A percentile compares a stretch with the other conserved stretches of the same genome.
These are phyloP conservation scores for Drosophila lini DNA, from an alignment of 1,140 invertebrate species.

Conservation along the genomic window DNA sequence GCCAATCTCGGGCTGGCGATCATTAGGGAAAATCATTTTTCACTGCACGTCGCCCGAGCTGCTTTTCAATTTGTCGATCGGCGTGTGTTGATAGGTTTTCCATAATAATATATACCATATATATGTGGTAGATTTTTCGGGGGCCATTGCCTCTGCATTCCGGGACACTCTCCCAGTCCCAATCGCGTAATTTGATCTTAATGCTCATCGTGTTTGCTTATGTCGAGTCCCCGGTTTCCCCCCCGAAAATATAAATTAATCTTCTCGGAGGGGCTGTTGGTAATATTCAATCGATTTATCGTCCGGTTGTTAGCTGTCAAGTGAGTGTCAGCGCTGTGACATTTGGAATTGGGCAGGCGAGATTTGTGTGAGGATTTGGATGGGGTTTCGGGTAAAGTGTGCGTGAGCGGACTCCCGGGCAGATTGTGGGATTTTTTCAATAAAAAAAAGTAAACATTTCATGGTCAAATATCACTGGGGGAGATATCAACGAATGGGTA, in stretches of 20 bases:
- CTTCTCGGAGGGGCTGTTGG: slow-evolving; percentile 45
- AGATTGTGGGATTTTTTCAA: slow-evolving; percentile 29
- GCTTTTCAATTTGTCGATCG: slow-evolving; percentile 69
- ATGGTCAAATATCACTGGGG: slow-evolving; percentile 19
- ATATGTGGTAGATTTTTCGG: slow-evolving; percentile 32
- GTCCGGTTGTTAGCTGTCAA: slow-evolving; percentile 77
- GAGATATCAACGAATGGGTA: background rate
- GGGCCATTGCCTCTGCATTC: slow-evolving; percentile 70
- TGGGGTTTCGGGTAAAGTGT: slow-evolving; percentile 1
- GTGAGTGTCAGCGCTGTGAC: slow-evolving; percentile 73
- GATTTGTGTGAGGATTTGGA: slow-evolving; percentile 43
- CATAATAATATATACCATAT: slow-evolving; percentile 1
- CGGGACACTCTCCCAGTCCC: slow-evolving; percentile 27
- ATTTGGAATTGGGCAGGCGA: slow-evolving; percentile 75
- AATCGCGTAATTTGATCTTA: slow-evolving; percentile 78
- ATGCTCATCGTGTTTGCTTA: slow-evolving; percentile 76
- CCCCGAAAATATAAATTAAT: slow-evolving; percentile 61
- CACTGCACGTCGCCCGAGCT: slow-evolving; percentile 58
- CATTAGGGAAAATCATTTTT: slow-evolving; percentile 74
- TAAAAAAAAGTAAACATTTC: slow-evolving; percentile 30
- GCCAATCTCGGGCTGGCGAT: slow-evolving; percentile 31
- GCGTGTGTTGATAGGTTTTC: slow-evolving; percentile 57
- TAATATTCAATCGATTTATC: slow-evolving; percentile 80
- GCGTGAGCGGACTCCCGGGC: slow-evolving; percentile 33
- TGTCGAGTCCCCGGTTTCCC: background rate